Evolutionary conservation across 1,140 invertebrate genomes (phyloP).

Genomic region (Tetramorium parvispinum): DNA sequence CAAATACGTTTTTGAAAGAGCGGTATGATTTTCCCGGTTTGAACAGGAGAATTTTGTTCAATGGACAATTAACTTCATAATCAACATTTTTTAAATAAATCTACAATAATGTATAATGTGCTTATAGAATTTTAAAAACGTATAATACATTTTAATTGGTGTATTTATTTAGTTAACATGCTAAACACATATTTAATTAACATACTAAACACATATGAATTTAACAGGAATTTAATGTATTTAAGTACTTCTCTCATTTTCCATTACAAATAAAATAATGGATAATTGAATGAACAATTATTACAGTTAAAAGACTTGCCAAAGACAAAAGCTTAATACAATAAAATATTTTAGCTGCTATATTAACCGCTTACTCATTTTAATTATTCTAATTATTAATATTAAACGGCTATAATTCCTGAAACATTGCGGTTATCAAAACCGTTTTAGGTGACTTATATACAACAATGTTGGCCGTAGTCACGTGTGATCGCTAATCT

Average conservation of each 20-base stretch:
- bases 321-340: background rate
- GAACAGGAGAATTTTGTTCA: background rate
- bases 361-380: background rate
- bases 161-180: too few relatives aligned
- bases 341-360: background rate
- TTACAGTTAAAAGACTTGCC: background rate
- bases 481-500: background rate
- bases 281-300: too few relatives aligned
- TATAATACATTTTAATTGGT: background rate
- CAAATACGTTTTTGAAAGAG: background rate
- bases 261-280: background rate
- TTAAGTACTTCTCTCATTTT: background rate
- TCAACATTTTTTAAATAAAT: background rate
- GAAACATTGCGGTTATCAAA: slow-evolving; percentile 8
- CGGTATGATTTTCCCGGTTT: background rate
- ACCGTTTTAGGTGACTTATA: background rate
- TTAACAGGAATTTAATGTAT: background rate
- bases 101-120: background rate
- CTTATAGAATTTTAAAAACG: background rate
- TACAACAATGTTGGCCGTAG: slow-evolving; percentile 22
- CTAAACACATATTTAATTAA: background rate
- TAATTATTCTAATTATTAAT: too few relatives aligned
- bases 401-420: background rate
- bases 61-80: background rate
- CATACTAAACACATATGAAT: background rate